phyloP scores from a whole-genome alignment of 2,888 invertebrate species.

The Morpho achilles region DNA sequence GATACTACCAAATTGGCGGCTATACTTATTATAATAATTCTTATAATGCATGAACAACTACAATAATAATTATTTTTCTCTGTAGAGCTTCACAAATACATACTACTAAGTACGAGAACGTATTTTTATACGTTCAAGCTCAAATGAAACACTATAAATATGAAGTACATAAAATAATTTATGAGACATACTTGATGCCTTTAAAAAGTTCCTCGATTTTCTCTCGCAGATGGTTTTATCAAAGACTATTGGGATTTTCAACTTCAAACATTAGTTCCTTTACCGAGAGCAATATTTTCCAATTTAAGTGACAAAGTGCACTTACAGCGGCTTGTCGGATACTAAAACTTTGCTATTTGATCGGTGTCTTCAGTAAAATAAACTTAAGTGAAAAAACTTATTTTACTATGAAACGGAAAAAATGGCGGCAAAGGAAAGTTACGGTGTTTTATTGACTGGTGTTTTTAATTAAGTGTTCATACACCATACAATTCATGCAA shows the following conservation, averaged over 20 bases:
- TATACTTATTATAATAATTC: no score
- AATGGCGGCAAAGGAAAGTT: no score
- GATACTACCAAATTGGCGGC: no score
- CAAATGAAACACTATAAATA: no score
- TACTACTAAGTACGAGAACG: no score
- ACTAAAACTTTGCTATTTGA: slow-evolving; percentile 76
- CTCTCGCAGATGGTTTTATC: slow-evolving; percentile 14
- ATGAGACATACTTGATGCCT: slow-evolving; percentile 6
- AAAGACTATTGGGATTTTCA: slow-evolving; percentile 19
- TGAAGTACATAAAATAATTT: background rate
- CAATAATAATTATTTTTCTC: no score
- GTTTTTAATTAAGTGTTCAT: no score
- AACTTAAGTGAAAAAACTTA: slow-evolving; percentile 17
- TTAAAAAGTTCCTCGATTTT: slow-evolving; percentile 12
- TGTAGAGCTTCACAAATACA: no score
- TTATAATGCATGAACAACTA: no score
- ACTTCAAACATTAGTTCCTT: slow-evolving; percentile 40
- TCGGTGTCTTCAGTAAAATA: slow-evolving; percentile 45
- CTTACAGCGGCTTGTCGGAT: slow-evolving; percentile 72
- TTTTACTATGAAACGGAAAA: background rate
- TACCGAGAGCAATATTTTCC: slow-evolving; percentile 72
- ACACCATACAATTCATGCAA: no score
- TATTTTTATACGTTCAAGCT: no score
- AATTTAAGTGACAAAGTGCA: slow-evolving; percentile 78
- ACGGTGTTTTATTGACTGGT: no score